phyloP scores from a whole-genome alignment of 2,113 vertebrate species.

The Eptatretus burgeri region DNA sequence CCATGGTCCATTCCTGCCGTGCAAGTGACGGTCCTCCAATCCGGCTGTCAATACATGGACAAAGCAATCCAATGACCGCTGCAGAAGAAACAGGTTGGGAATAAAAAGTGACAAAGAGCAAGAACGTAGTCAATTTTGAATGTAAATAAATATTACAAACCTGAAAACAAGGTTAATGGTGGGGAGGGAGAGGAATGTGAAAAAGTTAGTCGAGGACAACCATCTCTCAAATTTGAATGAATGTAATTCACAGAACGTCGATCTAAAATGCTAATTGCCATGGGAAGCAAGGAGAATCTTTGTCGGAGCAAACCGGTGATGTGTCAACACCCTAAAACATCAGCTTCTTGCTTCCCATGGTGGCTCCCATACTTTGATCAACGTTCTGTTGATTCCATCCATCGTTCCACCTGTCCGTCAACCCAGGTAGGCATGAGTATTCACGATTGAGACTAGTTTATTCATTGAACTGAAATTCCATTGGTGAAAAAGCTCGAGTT shows the following conservation, averaged over 20 bases:
- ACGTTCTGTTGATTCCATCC: too few species aligned
- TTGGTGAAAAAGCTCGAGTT: too few species aligned
- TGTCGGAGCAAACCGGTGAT: too few species aligned
- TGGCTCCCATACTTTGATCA: too few species aligned
- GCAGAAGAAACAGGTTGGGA: slow-evolving; percentile 7
- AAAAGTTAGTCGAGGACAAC: background rate
- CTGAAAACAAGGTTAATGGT: slow-evolving; percentile 12
- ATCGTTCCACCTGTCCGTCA: too few species aligned
- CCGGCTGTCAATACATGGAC: slow-evolving; percentile 37
- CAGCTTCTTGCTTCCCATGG: too few species aligned
- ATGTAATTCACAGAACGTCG: too few species aligned
- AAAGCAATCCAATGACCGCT: slow-evolving; percentile 35
- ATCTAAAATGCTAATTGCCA: background rate
- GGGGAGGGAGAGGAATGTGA: background rate
- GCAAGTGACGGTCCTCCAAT: slow-evolving; percentile 42
- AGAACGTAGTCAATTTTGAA: slow-evolving; percentile 8
- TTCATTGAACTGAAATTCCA: too few species aligned
- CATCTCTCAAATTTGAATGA: background rate
- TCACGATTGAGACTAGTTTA: too few species aligned
- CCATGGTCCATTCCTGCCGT: slow-evolving; percentile 39
- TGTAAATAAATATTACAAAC: background rate
- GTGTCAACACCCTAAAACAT: too few species aligned
- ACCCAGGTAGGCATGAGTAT: too few species aligned
- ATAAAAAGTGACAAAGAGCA: slow-evolving; percentile 7
- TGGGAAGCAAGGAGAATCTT: too few species aligned